A percentile compares a stretch with the other conserved stretches of the same genome.
These are phyloP conservation scores for Drosophila cardini DNA, from an alignment of 1,140 invertebrate species.

Conservation along the genomic window DNA sequence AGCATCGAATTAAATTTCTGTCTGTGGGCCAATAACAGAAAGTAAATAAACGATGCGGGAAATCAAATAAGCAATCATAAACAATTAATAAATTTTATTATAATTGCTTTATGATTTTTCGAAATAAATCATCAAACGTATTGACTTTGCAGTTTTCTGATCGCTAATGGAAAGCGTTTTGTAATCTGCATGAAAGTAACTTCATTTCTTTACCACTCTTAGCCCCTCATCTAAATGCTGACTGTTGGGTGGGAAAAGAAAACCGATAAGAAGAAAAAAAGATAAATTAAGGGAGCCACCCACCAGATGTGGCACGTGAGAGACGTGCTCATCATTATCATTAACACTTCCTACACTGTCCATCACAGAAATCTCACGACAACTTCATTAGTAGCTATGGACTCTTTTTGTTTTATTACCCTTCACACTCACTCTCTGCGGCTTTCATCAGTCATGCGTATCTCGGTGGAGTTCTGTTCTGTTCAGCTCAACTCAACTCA, in stretches of 20 bases:
- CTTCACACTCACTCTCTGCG: constrained; percentile 17
- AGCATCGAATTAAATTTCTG: constrained; percentile 21
- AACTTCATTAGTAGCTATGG: constrained; percentile 45
- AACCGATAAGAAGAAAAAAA: background rate
- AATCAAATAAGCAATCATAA: too few species aligned
- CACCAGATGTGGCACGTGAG: constrained; percentile 17
- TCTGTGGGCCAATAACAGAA: background rate
- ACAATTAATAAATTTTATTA: background rate
- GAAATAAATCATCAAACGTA: constrained; percentile 19
- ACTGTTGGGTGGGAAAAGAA: constrained; percentile 1
- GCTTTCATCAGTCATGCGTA: constrained; percentile 49
- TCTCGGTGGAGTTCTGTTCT: background rate
- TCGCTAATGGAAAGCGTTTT: constrained; percentile 8
- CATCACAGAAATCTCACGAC: constrained; percentile 14
- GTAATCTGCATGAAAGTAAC: constrained; percentile 9
- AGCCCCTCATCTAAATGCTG: constrained; percentile 3
- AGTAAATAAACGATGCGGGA: background rate
- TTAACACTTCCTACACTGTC: constrained; percentile 34
- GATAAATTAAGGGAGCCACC: constrained; percentile 16
- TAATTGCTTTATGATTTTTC: constrained; percentile 23
- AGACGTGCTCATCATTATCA: constrained; percentile 40
- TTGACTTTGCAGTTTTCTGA: constrained; percentile 10
- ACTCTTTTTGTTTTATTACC: constrained; percentile 25
- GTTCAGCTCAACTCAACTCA: constrained; percentile 15
- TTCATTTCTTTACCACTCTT: background rate